Conservation (phyloP, 2,797 vertebrate species). For the Neoniphon sammara region DNA sequence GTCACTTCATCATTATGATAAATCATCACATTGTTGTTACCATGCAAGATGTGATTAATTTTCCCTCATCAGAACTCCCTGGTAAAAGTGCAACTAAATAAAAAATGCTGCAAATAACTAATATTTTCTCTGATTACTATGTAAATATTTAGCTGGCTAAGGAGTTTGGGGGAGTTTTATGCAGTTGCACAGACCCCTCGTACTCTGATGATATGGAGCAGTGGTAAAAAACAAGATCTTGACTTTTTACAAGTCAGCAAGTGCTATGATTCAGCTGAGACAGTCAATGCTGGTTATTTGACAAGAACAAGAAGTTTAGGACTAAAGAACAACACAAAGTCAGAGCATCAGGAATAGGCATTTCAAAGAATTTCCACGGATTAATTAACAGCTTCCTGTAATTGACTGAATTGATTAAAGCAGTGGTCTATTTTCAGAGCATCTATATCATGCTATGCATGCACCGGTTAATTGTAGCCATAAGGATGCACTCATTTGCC, state of each 20-base stretch:
- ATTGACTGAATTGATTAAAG: slow-evolving; percentile 43
- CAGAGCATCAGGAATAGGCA: not conserved
- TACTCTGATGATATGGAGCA: not conserved
- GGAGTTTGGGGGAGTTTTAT: slow-evolving; percentile 4
- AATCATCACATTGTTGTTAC: slow-evolving; percentile 28
- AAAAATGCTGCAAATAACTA: slow-evolving; percentile 19
- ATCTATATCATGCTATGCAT: slow-evolving; percentile 48
- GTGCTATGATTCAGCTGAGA: slow-evolving; percentile 5
- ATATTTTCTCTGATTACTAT: slow-evolving; percentile 25
- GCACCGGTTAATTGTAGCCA: slow-evolving; percentile 64
- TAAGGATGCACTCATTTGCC: slow-evolving; percentile 68
- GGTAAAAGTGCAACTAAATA: slow-evolving; percentile 19
- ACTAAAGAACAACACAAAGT: not conserved
- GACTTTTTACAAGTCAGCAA: not conserved
- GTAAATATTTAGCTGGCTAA: slow-evolving; percentile 24
- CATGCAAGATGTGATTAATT: slow-evolving; percentile 21
- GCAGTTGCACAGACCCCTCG: slow-evolving; percentile 4
- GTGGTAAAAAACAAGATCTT: not conserved
- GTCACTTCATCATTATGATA: slow-evolving; percentile 35
- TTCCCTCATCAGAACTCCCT: not conserved
- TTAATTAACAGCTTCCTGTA: slow-evolving; percentile 27
- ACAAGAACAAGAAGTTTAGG: slow-evolving; percentile 8
- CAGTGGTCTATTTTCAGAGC: slow-evolving; percentile 51
- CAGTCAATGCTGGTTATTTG: slow-evolving; percentile 28
- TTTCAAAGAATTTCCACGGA: slow-evolving; percentile 26